Percentiles rank a stretch among this genome's conserved stretches.
These are phyloP conservation scores for Petroica traversi DNA, from an alignment of 2,113 vertebrate species.

Conservation along the genomic window DNA sequence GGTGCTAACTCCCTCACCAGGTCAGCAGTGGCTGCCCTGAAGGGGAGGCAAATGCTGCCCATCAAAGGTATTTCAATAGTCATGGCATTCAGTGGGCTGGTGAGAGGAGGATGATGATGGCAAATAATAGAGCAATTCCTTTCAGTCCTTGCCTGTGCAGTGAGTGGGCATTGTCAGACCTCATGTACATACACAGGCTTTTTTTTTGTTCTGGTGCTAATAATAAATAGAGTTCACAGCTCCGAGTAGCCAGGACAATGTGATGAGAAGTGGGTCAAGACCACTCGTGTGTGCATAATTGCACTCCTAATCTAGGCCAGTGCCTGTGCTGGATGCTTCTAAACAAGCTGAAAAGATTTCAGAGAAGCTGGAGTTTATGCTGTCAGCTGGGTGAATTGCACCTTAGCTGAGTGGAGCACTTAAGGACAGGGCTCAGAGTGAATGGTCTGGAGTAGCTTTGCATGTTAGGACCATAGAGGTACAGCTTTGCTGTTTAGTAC, in stretches of 20 bases:
- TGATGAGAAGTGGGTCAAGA: conserved; percentile 20
- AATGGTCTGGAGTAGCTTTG: background rate
- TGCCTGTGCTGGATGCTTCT: background rate
- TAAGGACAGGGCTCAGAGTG: background rate
- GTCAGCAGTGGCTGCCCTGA: background rate
- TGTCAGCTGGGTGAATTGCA: background rate
- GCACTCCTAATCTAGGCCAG: conserved; percentile 13
- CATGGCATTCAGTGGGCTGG: background rate
- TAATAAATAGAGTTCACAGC: conserved; percentile 30
- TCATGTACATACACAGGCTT: background rate
- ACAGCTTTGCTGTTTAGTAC: background rate
- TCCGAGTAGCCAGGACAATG: background rate
- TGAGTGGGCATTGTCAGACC: conserved; percentile 9
- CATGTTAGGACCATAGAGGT: background rate
- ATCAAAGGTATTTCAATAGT: background rate
- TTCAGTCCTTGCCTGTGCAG: background rate
- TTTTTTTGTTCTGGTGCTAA: conserved; percentile 44
- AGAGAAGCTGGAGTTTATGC: background rate
- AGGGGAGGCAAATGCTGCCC: background rate
- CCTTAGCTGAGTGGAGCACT: background rate
- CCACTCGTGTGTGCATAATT: conserved; percentile 22
- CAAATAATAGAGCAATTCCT: conserved; percentile 1
- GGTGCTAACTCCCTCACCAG: background rate
- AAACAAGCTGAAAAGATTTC: conserved; percentile 5
- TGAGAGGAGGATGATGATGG: background rate